A percentile compares a stretch with the other conserved stretches of the same genome.
Evolutionary conservation across 92 coral and sea anemone genomes (phyloP).

Genomic region (Metridium senile): DNA sequence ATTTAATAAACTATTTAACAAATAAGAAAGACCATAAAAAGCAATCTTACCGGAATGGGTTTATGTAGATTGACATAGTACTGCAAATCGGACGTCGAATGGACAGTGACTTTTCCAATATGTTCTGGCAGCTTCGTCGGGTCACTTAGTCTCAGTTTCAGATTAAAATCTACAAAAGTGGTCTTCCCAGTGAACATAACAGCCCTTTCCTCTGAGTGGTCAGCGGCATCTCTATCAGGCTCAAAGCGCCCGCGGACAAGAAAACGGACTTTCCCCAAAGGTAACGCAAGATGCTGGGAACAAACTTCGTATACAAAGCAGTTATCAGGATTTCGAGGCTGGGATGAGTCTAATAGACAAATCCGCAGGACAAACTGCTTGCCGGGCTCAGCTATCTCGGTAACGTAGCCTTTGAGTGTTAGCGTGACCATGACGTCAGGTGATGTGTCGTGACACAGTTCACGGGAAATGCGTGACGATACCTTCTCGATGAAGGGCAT

Average conservation of each 20-base stretch:
- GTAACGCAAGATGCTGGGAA: conserved; percentile 69
- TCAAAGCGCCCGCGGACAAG: conserved; percentile 86
- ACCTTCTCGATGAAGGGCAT: conserved; percentile 60
- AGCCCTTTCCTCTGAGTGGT: conserved; percentile 78
- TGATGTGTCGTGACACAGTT: conserved; percentile 48
- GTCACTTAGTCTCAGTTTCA: conserved; percentile 81
- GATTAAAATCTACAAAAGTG: conserved; percentile 76
- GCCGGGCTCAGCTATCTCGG: conserved; percentile 85
- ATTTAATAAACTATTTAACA: too few relatives aligned
- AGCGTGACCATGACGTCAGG: conserved; percentile 64
- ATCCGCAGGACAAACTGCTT: conserved; percentile 84
- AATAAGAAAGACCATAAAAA: too few relatives aligned
- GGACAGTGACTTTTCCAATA: conserved; percentile 77
- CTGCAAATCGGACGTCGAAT: conserved; percentile 63
- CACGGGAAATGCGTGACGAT: conserved; percentile 63
- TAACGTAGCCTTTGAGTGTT: conserved; percentile 64
- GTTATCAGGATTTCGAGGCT: conserved; percentile 68
- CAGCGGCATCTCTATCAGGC: conserved; percentile 84
- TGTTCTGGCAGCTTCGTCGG: conserved; percentile 85
- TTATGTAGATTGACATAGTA: conserved; percentile 67
- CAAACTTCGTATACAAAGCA: conserved; percentile 67
- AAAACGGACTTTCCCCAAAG: conserved; percentile 74
- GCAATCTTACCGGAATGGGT: conserved; percentile 64
- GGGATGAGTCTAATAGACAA: conserved; percentile 70
- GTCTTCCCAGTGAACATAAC: conserved; percentile 81